Evolutionary conservation across 2,888 invertebrate genomes (phyloP).

Genomic region (Lasius fuliginosus): DNA sequence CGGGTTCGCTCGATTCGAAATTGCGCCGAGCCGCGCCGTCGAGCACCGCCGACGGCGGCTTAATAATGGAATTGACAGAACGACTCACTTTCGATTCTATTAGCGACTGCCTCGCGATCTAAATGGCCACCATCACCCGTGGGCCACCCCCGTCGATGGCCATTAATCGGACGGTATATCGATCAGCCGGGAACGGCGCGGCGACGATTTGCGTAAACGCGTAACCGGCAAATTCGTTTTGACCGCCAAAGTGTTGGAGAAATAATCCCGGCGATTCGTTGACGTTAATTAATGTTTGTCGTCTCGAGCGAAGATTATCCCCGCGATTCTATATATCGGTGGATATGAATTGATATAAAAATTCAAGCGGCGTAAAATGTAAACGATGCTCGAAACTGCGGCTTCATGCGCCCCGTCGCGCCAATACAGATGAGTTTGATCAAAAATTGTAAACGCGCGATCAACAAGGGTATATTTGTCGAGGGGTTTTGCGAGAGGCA

Average conservation of each 20-base stretch:
- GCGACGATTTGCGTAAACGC: conserved; percentile 47
- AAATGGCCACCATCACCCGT: conserved; percentile 37
- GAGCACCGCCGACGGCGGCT: conserved; percentile 67
- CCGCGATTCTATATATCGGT: conserved; percentile 24
- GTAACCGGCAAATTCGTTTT: conserved; percentile 40
- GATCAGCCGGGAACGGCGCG: conserved; percentile 17
- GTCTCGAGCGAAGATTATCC: conserved; percentile 37
- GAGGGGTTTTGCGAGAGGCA: neutral
- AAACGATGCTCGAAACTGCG: conserved; percentile 25
- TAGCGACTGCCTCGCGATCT: conserved; percentile 59
- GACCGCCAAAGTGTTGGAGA: conserved; percentile 48
- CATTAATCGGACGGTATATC: conserved; percentile 45
- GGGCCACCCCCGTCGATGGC: conserved; percentile 30
- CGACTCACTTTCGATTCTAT: conserved; percentile 69
- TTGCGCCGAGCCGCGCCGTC: conserved; percentile 46
- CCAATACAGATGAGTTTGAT: conserved; percentile 20
- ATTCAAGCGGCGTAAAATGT: conserved; percentile 21
- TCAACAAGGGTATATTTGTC: conserved; percentile 25
- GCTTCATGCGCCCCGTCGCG: conserved; percentile 13
- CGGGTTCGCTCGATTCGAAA: conserved; percentile 47
- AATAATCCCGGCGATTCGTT: conserved; percentile 47
- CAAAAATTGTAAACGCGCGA: conserved; percentile 25
- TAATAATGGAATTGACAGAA: conserved; percentile 73
- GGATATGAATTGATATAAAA: conserved; percentile 38
- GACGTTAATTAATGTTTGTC: conserved; percentile 42